Base-by-base conservation (phyloP, 2,888 invertebrate species). In the Hypercompe scribonia region DNA sequence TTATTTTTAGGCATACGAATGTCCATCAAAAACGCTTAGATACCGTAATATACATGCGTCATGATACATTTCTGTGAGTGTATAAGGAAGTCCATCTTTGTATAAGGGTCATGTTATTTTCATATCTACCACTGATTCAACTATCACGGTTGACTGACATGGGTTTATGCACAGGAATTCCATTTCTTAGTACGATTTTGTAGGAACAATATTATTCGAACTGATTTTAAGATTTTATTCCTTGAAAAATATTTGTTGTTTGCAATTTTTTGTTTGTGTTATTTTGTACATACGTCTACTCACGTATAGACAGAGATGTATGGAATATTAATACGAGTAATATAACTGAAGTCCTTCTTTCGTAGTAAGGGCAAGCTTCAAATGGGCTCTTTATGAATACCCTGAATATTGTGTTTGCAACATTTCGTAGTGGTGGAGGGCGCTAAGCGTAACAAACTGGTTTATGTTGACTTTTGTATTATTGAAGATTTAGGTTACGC, bases 91-190 rank as follows among this genome's bases (percentile, higher is more conserved):
- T 69, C 34, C 65, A 64, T 71, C 28, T n/a, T 71, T 50, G 65
- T 78, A 70, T 80, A 71, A 65, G 67, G 70, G 66, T 71, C 28
- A 58, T 66, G 72, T 70, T 74, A 75, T 79, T 81, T 78, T 68
- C 75, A 79, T 83, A 76, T 82, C 71, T 74, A 65, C 46, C 31
- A 77, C 70, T 68, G 66, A 61, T 77, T 76, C 83, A 70, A 34
- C 34, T 54, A 61, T 71, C 70, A 42, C 69, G 65, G 39, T 72
- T 81, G 81, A 82, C 79, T 82, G 83, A 82, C 81, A 75, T 73
- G 81, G 82, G 83, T 72, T 72, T 64, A 33, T 71, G 65, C 64
- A 58, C 28, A 39, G 11, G 1, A 33, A 63, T 10, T 33, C 61
- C 54, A 70, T 76, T 73, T 70, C 11, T 2, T 64, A 66, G 21